These are phyloP conservation scores for Crepidodera aurea DNA, from an alignment of 2,888 invertebrate genomes.

Conservation along the genomic window DNA sequence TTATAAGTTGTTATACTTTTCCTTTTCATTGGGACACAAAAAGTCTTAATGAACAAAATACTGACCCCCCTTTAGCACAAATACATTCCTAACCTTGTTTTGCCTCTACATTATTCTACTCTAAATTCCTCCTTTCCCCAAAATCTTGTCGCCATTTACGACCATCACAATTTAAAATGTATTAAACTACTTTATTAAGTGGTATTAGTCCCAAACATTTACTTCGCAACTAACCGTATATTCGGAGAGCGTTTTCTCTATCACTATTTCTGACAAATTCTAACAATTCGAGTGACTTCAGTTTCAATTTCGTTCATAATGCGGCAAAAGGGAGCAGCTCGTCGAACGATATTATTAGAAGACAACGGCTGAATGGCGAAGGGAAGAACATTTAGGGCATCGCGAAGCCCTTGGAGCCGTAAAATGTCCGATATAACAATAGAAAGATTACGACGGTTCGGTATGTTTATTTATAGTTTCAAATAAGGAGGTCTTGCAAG, in stretches of 20 bases:
- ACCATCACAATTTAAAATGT: slow-evolving; percentile 9
- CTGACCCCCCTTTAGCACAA: no score
- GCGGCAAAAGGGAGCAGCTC: slow-evolving; percentile 30
- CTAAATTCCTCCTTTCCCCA: no score
- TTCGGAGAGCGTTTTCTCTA: slow-evolving; percentile 2
- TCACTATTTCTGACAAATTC: slow-evolving; percentile 27
- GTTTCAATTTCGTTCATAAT: slow-evolving; percentile 35
- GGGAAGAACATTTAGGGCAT: slow-evolving; percentile 26
- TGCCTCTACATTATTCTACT: no score
- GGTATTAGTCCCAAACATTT: slow-evolving; percentile 15
- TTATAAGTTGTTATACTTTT: no score
- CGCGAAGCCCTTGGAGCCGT: slow-evolving; percentile 29
- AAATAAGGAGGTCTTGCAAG: slow-evolving; percentile 33
- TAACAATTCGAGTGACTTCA: slow-evolving; percentile 32
- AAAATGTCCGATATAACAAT: slow-evolving; percentile 48
- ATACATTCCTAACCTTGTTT: no score
- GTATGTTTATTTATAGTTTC: slow-evolving; percentile 44
- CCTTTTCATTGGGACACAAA: no score
- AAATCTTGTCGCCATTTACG: not conserved
- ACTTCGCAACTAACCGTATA: slow-evolving; percentile 5
- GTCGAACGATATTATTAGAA: slow-evolving; percentile 34
- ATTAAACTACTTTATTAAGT: slow-evolving; percentile 1
- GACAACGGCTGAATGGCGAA: slow-evolving; percentile 29
- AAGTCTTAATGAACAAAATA: no score
- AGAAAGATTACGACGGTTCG: slow-evolving; percentile 47